Percentiles rank a stretch among this genome's conserved stretches.
phyloP scores from a whole-genome alignment of 2,888 invertebrate species.

The Hesperia comma region DNA sequence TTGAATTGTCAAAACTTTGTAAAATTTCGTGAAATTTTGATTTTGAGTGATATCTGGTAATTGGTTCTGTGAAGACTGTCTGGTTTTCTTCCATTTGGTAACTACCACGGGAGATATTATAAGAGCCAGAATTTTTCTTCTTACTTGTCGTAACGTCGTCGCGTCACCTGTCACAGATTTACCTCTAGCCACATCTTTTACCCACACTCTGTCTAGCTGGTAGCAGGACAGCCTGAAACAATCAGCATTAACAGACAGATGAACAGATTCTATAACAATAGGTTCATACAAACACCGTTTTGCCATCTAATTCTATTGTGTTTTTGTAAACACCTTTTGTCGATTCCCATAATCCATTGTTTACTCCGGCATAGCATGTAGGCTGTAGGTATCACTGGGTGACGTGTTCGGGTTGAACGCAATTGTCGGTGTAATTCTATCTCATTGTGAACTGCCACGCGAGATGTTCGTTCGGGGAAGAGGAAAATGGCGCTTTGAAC shows the following conservation, averaged over 20 bases:
- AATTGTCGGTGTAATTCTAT: not conserved
- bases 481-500: not conserved
- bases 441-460: constrained; percentile 3
- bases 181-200: too few species aligned
- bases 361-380: not conserved
- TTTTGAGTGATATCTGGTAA: too few species aligned
- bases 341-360: constrained; percentile 6
- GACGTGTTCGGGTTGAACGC: not conserved
- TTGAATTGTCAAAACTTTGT: too few species aligned
- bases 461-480: constrained; percentile 2
- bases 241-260: not conserved
- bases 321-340: constrained; percentile 9
- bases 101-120: too few species aligned
- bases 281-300: not conserved
- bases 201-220: too few species aligned
- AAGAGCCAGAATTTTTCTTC: too few species aligned
- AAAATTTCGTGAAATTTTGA: too few species aligned
- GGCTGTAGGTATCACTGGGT: not conserved
- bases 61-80: too few species aligned
- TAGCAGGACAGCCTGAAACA: not conserved
- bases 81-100: too few species aligned
- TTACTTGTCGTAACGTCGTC: too few species aligned
- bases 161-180: too few species aligned
- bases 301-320: constrained; percentile 4
- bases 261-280: not conserved